Evolutionary conservation across 2,888 invertebrate genomes (phyloP).

Genomic region (Cataglyphis rosenhaueri): DNA sequence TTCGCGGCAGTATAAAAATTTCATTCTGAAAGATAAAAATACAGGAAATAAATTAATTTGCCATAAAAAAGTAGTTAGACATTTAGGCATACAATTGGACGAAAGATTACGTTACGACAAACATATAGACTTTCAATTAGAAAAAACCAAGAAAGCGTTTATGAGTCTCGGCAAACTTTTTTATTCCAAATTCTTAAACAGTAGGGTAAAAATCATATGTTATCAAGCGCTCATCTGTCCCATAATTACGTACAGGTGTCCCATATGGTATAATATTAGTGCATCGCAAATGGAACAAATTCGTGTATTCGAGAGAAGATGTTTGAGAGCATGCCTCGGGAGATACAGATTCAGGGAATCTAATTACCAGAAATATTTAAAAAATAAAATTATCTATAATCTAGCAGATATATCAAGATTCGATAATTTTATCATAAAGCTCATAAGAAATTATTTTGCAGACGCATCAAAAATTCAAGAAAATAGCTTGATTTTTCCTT

Average conservation of each 20-base stretch:
- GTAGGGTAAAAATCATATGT: neutral
- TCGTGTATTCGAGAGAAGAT: conserved; percentile 53
- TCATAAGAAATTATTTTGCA: conserved; percentile 38
- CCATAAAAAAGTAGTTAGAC: too few species aligned
- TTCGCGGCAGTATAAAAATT: too few species aligned
- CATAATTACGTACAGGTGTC: conserved; percentile 28
- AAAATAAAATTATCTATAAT: conserved; percentile 44
- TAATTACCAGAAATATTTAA: conserved; percentile 33
- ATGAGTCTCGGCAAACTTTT: too few species aligned
- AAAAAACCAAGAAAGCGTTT: too few species aligned
- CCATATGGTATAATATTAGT: conserved; percentile 52
- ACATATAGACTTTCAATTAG: too few species aligned
- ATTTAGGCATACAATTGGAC: too few species aligned
- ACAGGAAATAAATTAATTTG: too few species aligned
- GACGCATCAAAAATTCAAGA: neutral
- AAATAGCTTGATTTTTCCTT: conserved; percentile 6
- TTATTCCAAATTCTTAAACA: neutral
- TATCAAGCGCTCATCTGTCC: neutral
- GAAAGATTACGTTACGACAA: too few species aligned
- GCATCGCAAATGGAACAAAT: conserved; percentile 50
- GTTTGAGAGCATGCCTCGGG: conserved; percentile 45
- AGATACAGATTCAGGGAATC: conserved; percentile 19
- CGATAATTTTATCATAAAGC: conserved; percentile 42
- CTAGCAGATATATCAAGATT: conserved; percentile 46
- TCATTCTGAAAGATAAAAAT: too few species aligned